Percentiles rank a stretch among this genome's conserved stretches.
phyloP scores from a whole-genome alignment of 2,113 vertebrate genomes.

The Abramis brama region DNA sequence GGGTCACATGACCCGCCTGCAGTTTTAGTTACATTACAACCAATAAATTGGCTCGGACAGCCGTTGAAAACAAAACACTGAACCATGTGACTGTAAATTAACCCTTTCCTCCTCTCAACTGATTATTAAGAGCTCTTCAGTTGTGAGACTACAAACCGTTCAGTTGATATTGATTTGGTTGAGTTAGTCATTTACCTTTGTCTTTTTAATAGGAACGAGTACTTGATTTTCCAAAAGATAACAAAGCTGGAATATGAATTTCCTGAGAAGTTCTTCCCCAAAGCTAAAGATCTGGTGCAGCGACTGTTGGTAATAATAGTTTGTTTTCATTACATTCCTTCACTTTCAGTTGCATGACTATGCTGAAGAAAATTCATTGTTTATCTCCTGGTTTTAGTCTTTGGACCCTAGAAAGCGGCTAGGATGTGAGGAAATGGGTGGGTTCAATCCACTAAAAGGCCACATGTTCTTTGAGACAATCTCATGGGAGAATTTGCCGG shows the following conservation, averaged over 20 bases:
- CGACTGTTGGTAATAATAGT: slow-evolving; percentile 86
- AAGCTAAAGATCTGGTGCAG: slow-evolving; percentile 96
- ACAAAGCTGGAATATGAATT: slow-evolving; percentile 99
- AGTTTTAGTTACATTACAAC: slow-evolving; percentile 51
- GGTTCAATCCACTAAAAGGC: slow-evolving; percentile 86
- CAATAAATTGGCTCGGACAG: slow-evolving; percentile 31
- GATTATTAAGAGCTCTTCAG: slow-evolving; percentile 6
- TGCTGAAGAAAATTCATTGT: background rate
- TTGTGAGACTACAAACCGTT: background rate
- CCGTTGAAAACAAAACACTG: slow-evolving; percentile 27
- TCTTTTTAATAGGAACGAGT: slow-evolving; percentile 88
- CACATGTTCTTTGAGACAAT: slow-evolving; percentile 93
- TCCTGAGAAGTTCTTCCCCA: slow-evolving; percentile 98
- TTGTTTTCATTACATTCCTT: background rate
- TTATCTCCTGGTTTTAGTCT: slow-evolving; percentile 67
- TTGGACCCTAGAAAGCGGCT: slow-evolving; percentile 90
- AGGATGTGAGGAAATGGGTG: slow-evolving; percentile 96
- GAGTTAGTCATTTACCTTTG: background rate
- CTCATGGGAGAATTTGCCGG: slow-evolving; percentile 89
- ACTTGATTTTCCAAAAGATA: slow-evolving; percentile 99
- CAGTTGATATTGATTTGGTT: slow-evolving; percentile 2
- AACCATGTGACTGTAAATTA: background rate
- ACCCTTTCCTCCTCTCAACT: background rate
- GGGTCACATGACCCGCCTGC: slow-evolving; percentile 46
- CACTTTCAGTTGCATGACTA: background rate